Base-by-base conservation (phyloP, 2,888 invertebrate species). In the Protophormia terraenovae region DNA sequence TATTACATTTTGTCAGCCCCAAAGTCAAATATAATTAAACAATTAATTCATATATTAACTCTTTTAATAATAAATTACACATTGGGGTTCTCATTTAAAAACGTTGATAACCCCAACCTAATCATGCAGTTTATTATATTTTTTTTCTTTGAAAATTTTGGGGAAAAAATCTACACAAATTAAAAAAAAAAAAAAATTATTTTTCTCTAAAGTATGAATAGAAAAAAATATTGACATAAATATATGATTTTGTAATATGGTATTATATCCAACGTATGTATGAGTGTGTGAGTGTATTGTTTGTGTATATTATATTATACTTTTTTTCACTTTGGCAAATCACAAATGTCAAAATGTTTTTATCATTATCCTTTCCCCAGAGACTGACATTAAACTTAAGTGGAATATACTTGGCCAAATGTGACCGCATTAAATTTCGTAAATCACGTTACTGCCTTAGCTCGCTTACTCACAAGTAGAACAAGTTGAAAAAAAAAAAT, bases 321-420 rank as follows among this genome's bases (percentile, higher is more conserved):
- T 64, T 67, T 58, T 45, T 62, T 64, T 7, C 64, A 62, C 66
- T 83, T 78, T 69, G 35, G 84, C 89, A 90, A 91, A 91, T 91
- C 90, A 90, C 89, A 91, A 90, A 92, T 86, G 90, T 90, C 90
- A 90, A 91, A 91, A 90, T 91, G 90, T 90, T 85, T 85, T 82
- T 85, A 85, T 85, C 90, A 90, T 89, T 91, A 90, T 90, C 89
- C 90, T 87, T 87, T 92, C 92, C 92, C 92, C 85, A 76, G 84
- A 90, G 92, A 92, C 91, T 91, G 93, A 92, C 92, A 92, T 90
- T 91, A 91, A 91, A 91, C 92, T 93, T 92, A 92, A 90, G 91
- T 91, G 89, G 89, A 91, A 92, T 93, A 90, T 90, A 92, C 92
- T 92, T 91, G 91, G 91, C 93, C 92, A 92, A 93, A 93, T 92